Evolutionary conservation across 2,888 invertebrate species (phyloP), one percentile per base, ranked within the genome.

Genomic region (Nyleta sp.): DNA sequence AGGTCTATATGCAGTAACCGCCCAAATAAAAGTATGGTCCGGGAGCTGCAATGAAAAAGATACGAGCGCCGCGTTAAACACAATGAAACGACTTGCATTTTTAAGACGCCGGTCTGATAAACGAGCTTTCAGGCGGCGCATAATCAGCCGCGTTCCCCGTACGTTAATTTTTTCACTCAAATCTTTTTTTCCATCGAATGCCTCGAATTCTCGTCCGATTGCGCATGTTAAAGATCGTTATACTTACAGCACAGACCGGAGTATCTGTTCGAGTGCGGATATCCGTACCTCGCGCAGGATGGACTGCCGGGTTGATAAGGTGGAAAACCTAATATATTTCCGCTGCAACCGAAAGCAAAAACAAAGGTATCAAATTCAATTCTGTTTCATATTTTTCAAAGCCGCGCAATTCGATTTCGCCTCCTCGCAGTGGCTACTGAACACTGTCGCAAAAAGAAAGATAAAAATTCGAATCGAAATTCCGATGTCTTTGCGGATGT

Each of bases 251-350:
- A 96, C 60, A 96, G 93, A 78, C 96, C 96, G 73, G 93, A 93
- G 90, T 96, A 96, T 91, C 93, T 94, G 81, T 92, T 92, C 18
- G 96, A 96, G 72, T 94, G 93, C 35, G 92, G 91, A 89, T 96
- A 93, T 80, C 95, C 95, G 86, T 93, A 94, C 81, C 91, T 92
- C 81, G 92, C 92, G 91, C 96, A 96, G 52, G 94, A 93, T 17
- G 96, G 95, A 80, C 92, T 92, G 57, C 96, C 96, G 85, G 93
- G 94, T 88, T 94, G 93, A 89, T 96, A 96, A 10, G 96, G 96
- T 80, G 93, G 93, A 85, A 93, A 93, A 80, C 96, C 96, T 80
- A 95, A 92, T 60, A 96, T 94, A 87, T 96, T 96, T 79, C 96
- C 96, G 79, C 94, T 94, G 87, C 40, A 87, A 84, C 10, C 38